Percentiles rank a stretch among this genome's conserved stretches.
phyloP scores from a whole-genome alignment of 2,113 vertebrate genomes.

The Lampris megalopsis region DNA sequence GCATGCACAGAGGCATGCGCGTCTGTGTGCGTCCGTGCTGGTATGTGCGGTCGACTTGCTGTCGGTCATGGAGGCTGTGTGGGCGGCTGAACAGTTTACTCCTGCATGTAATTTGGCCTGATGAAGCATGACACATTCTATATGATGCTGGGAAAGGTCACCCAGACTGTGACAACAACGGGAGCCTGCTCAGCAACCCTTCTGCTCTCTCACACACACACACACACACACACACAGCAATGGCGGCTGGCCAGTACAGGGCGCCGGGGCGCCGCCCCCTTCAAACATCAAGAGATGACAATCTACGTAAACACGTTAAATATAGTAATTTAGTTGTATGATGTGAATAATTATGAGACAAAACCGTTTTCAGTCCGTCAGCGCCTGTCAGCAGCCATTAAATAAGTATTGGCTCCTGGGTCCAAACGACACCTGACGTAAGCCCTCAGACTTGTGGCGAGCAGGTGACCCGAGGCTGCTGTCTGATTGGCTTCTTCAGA shows the following conservation, averaged over 20 bases:
- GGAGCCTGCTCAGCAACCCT: constrained; percentile 13
- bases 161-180: background rate
- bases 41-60: constrained; percentile 27
- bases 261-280: no score
- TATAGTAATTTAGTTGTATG: no score
- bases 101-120: constrained; percentile 45
- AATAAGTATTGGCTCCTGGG: no score
- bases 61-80: constrained; percentile 35
- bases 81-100: constrained; percentile 23
- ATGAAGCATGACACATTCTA: constrained; percentile 57
- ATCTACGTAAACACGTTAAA: no score
- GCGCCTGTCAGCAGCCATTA: no score
- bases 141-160: constrained; percentile 33
- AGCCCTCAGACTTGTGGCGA: no score
- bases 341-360: no score
- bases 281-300: no score
- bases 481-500: no score
- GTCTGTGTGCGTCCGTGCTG: constrained; percentile 4
- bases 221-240: background rate
- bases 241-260: constrained; percentile 6
- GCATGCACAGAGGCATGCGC: background rate
- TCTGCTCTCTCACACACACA: background rate
- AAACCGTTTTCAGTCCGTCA: no score
- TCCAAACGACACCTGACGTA: no score
- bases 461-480: no score